Evolutionary conservation across 2,113 vertebrate genomes (phyloP).

Genomic region (Pteronura brasiliensis): DNA sequence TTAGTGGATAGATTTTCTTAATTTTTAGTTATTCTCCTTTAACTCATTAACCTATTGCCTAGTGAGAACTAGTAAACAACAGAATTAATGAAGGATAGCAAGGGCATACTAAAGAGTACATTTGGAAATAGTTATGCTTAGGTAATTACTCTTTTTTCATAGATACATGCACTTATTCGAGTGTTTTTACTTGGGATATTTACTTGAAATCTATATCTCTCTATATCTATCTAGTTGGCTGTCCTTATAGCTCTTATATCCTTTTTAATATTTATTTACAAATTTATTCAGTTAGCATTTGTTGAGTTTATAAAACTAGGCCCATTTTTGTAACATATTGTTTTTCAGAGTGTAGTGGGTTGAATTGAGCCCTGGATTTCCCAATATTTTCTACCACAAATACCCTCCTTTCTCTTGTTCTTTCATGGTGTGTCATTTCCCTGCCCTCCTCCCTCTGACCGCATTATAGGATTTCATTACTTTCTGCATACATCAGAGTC

Average conservation of each 20-base stretch:
- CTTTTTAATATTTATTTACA: background rate
- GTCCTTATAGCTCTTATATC: background rate
- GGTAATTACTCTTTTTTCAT: background rate
- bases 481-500: background rate
- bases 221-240: background rate
- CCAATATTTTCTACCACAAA: background rate
- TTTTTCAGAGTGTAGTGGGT: background rate
- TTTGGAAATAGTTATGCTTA: background rate
- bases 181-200: background rate
- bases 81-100: background rate
- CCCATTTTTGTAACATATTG: background rate
- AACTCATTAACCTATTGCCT: background rate
- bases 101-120: background rate
- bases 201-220: background rate
- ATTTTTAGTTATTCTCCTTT: background rate
- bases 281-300: background rate
- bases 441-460: accelerated
- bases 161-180: background rate
- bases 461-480: background rate
- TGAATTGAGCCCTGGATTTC: background rate
- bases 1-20: background rate
- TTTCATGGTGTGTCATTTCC: accelerated
- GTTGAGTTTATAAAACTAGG: background rate
- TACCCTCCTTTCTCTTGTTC: background rate
- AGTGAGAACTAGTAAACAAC: background rate